Evolutionary conservation across 1,140 invertebrate species (phyloP).

Genomic region (Solenopsis fugax): DNA sequence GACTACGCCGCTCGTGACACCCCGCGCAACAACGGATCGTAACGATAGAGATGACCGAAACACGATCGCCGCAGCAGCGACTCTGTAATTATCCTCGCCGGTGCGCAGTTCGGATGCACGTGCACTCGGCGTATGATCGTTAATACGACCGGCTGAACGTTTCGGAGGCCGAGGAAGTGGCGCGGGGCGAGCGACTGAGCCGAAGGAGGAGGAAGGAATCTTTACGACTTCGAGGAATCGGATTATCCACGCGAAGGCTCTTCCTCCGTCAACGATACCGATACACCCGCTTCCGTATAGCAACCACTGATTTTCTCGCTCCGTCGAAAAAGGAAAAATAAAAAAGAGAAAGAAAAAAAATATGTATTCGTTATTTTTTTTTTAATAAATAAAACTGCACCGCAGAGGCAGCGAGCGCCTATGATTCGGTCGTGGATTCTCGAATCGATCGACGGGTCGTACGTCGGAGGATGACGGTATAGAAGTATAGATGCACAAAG

Average conservation of each 20-base stretch:
- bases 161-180: neutral
- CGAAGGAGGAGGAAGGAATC: neutral
- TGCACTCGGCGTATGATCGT: neutral
- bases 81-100: constrained; percentile 29
- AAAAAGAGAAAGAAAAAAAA: neutral
- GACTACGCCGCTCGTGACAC: neutral
- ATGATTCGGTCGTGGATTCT: constrained; percentile 19
- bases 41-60: constrained; percentile 35
- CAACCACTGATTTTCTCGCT: neutral
- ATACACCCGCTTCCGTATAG: constrained; percentile 35
- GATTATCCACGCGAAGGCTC: constrained; percentile 14
- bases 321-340: no score
- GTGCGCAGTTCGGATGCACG: neutral
- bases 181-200: neutral
- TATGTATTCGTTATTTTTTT: no score
- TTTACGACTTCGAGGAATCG: constrained; percentile 57
- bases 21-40: neutral
- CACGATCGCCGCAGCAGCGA: neutral
- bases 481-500: neutral
- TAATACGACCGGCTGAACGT: constrained; percentile 1
- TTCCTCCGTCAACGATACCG: constrained; percentile 16
- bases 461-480: constrained; percentile 19
- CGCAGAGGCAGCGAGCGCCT: neutral
- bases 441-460: constrained; percentile 24
- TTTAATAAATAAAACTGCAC: neutral